These are phyloP conservation scores for Magallana gigas DNA, from an alignment of 1,140 invertebrate species.

Conservation along the genomic window DNA sequence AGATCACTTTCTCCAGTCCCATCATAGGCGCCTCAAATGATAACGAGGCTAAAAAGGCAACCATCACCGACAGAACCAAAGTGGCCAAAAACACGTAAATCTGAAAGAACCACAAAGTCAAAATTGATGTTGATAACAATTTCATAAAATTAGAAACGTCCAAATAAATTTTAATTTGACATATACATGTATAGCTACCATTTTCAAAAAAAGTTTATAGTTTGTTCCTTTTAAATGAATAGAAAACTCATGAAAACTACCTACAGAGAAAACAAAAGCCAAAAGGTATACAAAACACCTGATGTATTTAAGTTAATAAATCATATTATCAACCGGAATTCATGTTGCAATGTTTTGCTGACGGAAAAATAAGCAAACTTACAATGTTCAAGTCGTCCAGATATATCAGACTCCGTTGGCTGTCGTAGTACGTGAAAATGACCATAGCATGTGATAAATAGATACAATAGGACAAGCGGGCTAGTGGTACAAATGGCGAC, in stretches of 20 bases:
- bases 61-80: conserved; percentile 68
- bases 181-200: too few relatives aligned
- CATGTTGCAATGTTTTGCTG: too few relatives aligned
- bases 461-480: conserved; percentile 92
- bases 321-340: too few relatives aligned
- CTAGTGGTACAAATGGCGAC: conserved; percentile 88
- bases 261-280: too few relatives aligned
- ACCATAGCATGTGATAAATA: conserved; percentile 88
- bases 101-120: conserved; percentile 50
- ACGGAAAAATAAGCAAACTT: not conserved
- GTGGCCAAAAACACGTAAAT: conserved; percentile 71
- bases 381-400: conserved; percentile 7
- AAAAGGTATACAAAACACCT: too few relatives aligned
- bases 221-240: too few relatives aligned
- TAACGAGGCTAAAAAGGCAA: conserved; percentile 71
- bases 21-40: conserved; percentile 77
- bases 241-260: too few relatives aligned
- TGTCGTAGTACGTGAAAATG: conserved; percentile 47
- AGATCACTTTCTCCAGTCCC: conserved; percentile 71
- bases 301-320: too few relatives aligned
- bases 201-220: too few relatives aligned
- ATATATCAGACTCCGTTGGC: not conserved
- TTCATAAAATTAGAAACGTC: too few relatives aligned
- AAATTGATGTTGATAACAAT: too few relatives aligned
- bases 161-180: too few relatives aligned